Base-by-base conservation (phyloP, 35 echinoderm and acorn worm genomes). In the Lytechinus pictus region DNA sequence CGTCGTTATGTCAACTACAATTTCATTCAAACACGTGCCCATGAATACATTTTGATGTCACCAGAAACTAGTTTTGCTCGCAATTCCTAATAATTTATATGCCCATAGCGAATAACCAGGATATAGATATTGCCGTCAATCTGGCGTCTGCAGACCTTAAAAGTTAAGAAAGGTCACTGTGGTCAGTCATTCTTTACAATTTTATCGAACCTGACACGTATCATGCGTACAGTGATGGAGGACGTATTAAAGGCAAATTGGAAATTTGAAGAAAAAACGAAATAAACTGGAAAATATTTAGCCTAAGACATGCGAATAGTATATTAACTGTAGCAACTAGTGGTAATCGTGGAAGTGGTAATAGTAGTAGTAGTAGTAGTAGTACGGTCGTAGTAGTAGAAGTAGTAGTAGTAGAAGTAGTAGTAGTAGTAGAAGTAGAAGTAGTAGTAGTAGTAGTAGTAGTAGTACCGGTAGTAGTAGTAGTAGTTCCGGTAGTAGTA, bases 381-480 rank as follows among this genome's bases (percentile, higher is more conserved):
- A 87, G 86, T 87, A 87, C 27, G 27, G 86, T 87, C 14, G 6
- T 27, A 87, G 86, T 87, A 87, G 86, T 87, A 87, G 86, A 12
- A 87, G 86, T 0, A 87, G 86, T 87, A n/a, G 86, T 87, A 87
- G 86, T 87, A 87, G 86, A 12, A 87, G 9, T 87, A 27, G 86
- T 27, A 87, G 86, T 87, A 87, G 86, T 87, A 87, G 86, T 27
- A 87, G 86, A 1, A 87, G 86, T 87, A 87, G 2, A 14, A 3
- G 86, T 87, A 87, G 86, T 87, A 87, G 86, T 87, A 27, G 86
- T 87, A 10, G 86, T 87, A 87, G 86, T 27, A 87, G 86, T 87
- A 87, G 86, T 87, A 87, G 86, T 87, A 87, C 13, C 27, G 27
- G 86, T 87, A 87, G 86, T 87, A 87, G 86, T 87, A 87, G 86